phyloP scores from a whole-genome alignment of 1,140 invertebrate species.

The Chironomus striatipennis region DNA sequence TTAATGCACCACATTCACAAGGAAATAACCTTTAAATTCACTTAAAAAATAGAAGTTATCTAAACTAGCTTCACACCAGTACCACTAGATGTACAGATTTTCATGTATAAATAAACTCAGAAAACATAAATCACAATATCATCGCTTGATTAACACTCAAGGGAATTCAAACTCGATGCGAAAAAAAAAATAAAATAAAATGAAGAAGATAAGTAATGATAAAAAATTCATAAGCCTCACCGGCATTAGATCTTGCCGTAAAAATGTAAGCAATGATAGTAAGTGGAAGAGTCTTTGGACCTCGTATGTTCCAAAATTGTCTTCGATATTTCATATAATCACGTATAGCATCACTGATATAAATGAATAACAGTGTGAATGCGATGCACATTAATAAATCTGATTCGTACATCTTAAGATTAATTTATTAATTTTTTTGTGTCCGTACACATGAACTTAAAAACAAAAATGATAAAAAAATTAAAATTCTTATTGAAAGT shows the following conservation, averaged over 20 bases:
- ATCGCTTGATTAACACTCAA: neutral
- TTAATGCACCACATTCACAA: too few species aligned
- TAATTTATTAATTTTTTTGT: too few species aligned
- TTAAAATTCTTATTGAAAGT: too few species aligned
- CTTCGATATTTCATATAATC: slow-evolving; percentile 11
- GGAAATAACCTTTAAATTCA: too few species aligned
- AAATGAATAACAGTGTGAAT: neutral
- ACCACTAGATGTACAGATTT: too few species aligned
- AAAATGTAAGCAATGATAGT: slow-evolving; percentile 2
- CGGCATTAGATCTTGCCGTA: neutral
- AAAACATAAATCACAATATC: neutral
- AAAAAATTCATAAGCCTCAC: neutral
- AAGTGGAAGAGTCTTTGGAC: neutral
- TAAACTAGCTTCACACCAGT: too few species aligned
- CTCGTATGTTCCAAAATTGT: neutral
- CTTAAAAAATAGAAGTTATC: too few species aligned
- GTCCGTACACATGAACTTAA: too few species aligned
- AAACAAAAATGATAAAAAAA: too few species aligned
- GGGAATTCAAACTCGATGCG: neutral
- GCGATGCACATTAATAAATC: neutral
- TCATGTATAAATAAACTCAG: neutral
- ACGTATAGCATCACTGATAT: neutral
- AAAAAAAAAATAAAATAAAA: too few species aligned
- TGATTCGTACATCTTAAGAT: neutral
- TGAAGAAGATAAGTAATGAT: too few species aligned